Conservation (phyloP, 2,888 invertebrate species). For the Lithophane ornitopus region DNA sequence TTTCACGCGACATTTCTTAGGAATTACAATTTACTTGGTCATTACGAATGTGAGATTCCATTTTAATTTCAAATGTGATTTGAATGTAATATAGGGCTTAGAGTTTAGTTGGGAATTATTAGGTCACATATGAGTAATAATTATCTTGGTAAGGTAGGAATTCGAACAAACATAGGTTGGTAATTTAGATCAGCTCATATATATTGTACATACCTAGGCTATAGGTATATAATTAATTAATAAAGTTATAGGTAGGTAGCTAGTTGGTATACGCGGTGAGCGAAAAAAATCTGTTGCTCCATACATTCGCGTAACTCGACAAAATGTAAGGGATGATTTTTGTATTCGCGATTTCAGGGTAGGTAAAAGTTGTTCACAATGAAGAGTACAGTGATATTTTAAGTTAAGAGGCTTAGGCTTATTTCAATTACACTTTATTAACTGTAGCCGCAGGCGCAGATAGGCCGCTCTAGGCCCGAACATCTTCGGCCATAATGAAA, state of each 20-base stretch:
- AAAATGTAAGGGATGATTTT: neutral
- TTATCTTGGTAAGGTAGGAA: conserved; percentile 2
- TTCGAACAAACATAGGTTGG: neutral
- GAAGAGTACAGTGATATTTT: neutral
- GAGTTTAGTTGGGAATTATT: conserved; percentile 7
- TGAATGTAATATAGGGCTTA: conserved; percentile 38
- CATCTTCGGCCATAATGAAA: neutral
- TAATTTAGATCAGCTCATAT: conserved; percentile 19
- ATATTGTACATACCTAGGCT: neutral
- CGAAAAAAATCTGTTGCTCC: neutral
- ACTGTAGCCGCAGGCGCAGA: neutral
- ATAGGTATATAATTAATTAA: neutral
- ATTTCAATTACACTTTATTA: neutral
- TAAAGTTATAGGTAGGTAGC: neutral
- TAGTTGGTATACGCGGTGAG: neutral
- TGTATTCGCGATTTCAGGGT: neutral
- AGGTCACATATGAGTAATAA: conserved; percentile 36
- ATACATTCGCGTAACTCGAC: neutral
- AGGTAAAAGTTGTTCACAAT: neutral
- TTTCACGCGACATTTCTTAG: conserved; percentile 67
- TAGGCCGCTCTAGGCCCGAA: neutral
- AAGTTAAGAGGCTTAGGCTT: neutral
- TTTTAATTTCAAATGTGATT: conserved; percentile 60
- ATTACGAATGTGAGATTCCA: conserved; percentile 50
- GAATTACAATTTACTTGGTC: conserved; percentile 51